These are phyloP conservation scores for Muscicapa comitata DNA, from an alignment of 2,797 vertebrate species.

Conservation along the genomic window DNA sequence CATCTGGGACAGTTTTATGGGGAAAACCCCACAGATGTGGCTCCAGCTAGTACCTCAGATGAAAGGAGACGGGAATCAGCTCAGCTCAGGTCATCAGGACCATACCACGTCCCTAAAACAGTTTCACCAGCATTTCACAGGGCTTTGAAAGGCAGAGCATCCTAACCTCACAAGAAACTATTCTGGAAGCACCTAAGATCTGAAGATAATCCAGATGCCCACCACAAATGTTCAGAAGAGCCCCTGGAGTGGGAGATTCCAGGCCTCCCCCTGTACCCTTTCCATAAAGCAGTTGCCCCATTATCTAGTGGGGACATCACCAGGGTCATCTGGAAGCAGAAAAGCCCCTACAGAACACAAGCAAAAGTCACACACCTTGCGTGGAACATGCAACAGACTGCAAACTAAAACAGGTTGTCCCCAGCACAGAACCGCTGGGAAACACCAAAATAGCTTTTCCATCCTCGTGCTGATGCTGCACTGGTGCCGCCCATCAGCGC, in stretches of 20 bases:
- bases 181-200: not conserved
- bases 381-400: accelerated
- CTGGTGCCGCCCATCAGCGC: accelerated
- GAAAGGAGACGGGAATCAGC: not conserved
- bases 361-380: not conserved
- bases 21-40: not conserved
- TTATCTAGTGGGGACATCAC: not conserved
- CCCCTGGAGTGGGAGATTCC: accelerated
- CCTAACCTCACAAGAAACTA: not conserved
- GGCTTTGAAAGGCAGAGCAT: accelerated
- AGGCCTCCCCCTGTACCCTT: not conserved
- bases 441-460: not conserved
- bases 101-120: not conserved
- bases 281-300: not conserved
- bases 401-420: accelerated
- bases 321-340: not conserved
- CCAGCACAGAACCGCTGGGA: not conserved
- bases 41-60: not conserved
- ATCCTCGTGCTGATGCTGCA: accelerated
- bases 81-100: not conserved
- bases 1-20: not conserved
- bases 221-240: not conserved
- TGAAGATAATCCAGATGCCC: not conserved
- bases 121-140: not conserved
- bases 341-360: not conserved